phyloP scores from a whole-genome alignment of 2,888 invertebrate genomes.

The Mamestra brassicae region DNA sequence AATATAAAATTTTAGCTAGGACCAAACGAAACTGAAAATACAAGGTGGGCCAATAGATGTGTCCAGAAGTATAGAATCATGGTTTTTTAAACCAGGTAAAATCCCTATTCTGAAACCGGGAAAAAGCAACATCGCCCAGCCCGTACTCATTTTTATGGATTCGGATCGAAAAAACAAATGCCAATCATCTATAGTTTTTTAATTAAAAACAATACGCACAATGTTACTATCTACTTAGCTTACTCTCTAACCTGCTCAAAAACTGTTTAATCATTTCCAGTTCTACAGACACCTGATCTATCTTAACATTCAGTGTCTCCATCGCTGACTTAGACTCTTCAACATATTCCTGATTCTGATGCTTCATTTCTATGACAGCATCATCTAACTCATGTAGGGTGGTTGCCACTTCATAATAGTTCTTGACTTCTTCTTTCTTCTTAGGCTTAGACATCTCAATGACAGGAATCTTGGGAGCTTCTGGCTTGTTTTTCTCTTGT shows the following conservation, averaged over 20 bases:
- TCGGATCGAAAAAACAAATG: background rate
- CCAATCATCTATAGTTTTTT: constrained; percentile 4
- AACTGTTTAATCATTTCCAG: constrained; percentile 80
- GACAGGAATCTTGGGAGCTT: constrained; percentile 46
- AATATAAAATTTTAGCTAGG: too few species aligned
- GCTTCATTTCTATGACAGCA: constrained; percentile 76
- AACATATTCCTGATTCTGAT: constrained; percentile 74
- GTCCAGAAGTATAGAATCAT: too few species aligned
- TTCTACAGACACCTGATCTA: constrained; percentile 83
- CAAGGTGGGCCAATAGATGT: too few species aligned
- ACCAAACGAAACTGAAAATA: too few species aligned
- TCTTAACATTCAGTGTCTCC: constrained; percentile 80
- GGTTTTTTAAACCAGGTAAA: too few species aligned
- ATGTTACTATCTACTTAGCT: constrained; percentile 65
- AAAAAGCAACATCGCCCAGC: background rate
- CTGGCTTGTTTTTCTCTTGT: constrained; percentile 29
- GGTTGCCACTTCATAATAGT: constrained; percentile 76
- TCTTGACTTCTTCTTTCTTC: constrained; percentile 60
- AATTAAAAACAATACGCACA: constrained; percentile 27
- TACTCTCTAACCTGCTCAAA: constrained; percentile 81
- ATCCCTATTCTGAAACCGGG: too few species aligned
- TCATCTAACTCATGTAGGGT: constrained; percentile 80
- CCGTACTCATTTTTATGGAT: background rate
- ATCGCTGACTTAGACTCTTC: constrained; percentile 76
- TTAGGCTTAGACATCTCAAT: constrained; percentile 59